These are phyloP conservation scores for Listronotus bonariensis DNA, from an alignment of 1,140 invertebrate genomes.

Conservation along the genomic window DNA sequence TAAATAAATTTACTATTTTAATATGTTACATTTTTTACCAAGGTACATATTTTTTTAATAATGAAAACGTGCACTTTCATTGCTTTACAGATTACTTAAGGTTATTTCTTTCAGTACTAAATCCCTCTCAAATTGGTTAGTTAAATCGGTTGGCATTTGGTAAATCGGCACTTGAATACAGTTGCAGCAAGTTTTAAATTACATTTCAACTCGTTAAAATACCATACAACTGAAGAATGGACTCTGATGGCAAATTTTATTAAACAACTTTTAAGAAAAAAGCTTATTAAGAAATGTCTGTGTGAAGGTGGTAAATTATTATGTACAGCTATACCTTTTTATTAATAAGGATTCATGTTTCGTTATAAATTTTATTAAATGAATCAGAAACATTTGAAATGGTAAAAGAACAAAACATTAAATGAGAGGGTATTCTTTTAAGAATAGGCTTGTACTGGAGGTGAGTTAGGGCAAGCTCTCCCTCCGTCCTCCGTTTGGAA, in stretches of 20 bases:
- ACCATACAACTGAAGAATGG: slow-evolving; percentile 23
- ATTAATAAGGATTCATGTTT: too few relatives aligned
- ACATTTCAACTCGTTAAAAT: slow-evolving; percentile 26
- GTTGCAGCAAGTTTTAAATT: slow-evolving; percentile 14
- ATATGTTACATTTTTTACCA: too few relatives aligned
- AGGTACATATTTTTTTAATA: slow-evolving; percentile 17
- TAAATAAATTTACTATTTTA: too few relatives aligned
- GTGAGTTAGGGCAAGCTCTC: too few relatives aligned
- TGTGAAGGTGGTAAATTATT: slow-evolving; percentile 16
- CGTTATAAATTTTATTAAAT: too few relatives aligned
- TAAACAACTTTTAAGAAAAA: slow-evolving; percentile 15
- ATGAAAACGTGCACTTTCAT: slow-evolving; percentile 17
- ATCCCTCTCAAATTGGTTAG: slow-evolving; percentile 15
- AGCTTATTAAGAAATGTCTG: slow-evolving; percentile 11
- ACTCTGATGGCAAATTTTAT: slow-evolving; percentile 26
- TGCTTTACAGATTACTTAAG: slow-evolving; percentile 21
- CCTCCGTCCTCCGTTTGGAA: too few relatives aligned
- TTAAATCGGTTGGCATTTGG: slow-evolving; percentile 23
- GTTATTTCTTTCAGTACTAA: slow-evolving; percentile 22
- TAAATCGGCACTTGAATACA: slow-evolving; percentile 22
- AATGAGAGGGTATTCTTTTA: too few relatives aligned
- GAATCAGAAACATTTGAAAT: too few relatives aligned
- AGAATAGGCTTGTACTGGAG: too few relatives aligned
- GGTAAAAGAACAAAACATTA: too few relatives aligned
- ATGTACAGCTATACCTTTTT: not conserved